Evolutionary conservation across 2,797 vertebrate genomes (phyloP), one percentile per base, ranked within the genome.

Genomic region (Argya squamiceps): DNA sequence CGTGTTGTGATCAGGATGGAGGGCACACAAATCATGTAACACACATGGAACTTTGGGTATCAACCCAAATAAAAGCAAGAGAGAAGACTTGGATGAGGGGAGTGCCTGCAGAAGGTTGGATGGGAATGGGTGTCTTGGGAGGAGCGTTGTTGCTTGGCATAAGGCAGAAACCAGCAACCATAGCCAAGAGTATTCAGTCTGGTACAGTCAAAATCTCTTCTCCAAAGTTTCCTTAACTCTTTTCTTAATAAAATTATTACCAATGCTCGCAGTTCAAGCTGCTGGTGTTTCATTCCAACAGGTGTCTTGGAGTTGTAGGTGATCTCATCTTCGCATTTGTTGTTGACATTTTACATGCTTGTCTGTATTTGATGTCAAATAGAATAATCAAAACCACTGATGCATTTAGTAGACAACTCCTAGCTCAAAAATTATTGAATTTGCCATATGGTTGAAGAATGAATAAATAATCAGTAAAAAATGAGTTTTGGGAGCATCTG

Each of bases 401-500:
- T 84, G 47, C 27, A 16, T 84, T 94, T 85, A 62, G 43, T 65
- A 92, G 65, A 78, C 64, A 83, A 62, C 0, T 14, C 69, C 39
- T 89, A 53, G 68, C 94, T 96, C 60, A 75, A 82, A 85, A 90
- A 77, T 79, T n/a, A 74, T 22, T 59, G 70, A 82, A 63, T 89
- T 78, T 95, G 67, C 80, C 44, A 29, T 73, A 78, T 1, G 0
- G 64, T 88, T 89, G 77, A 93, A 75, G 56, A 93, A 92, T 93
- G 93, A 97, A 95, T 94, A 96, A 96, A 95, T 94, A 92, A 94
- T 95, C 90, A 95, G 81, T 90, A 87, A 94, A 93, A 84, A 81
- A 76, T 4, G 46, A 95, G 70, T 58, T 96, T 90, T 67, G 74
- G 36, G 92, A 95, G 50, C 74, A 74, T 96, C 85, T 96, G 83